Conservation (phyloP, 2,797 vertebrate species). For the Poeciliopsis turneri region DNA sequence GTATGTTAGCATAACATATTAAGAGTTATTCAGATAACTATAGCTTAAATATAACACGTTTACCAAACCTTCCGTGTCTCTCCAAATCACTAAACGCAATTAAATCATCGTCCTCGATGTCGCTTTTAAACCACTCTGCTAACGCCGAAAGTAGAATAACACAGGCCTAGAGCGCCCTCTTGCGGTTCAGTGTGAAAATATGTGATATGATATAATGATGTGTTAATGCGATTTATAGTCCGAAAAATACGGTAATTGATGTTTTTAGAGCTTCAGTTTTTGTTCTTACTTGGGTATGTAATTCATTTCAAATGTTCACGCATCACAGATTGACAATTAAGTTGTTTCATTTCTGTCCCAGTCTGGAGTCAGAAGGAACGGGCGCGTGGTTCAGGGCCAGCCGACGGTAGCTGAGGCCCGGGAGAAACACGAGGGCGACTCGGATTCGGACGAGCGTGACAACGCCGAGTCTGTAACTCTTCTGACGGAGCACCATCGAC, state of each 20-base stretch:
- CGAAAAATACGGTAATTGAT: slow-evolving; percentile 9
- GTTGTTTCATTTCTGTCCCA: slow-evolving; percentile 35
- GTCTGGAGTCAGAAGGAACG: slow-evolving; percentile 74
- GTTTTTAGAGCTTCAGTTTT: slow-evolving; percentile 11
- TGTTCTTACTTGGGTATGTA: not conserved
- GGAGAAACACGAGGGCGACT: slow-evolving; percentile 55
- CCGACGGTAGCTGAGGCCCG: slow-evolving; percentile 62
- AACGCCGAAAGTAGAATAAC: too few species aligned
- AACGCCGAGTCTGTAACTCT: slow-evolving; percentile 39
- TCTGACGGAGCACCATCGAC: slow-evolving; percentile 40
- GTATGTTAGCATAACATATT: too few species aligned
- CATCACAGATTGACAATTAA: not conserved
- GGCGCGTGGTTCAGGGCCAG: slow-evolving; percentile 71
- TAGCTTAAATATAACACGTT: too few species aligned
- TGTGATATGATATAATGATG: too few species aligned
- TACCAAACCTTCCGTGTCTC: too few species aligned
- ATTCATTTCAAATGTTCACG: not conserved
- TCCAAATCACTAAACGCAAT: too few species aligned
- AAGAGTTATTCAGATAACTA: too few species aligned
- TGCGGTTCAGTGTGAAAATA: too few species aligned
- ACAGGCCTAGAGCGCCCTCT: too few species aligned
- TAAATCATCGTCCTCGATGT: too few species aligned
- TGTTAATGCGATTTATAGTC: too few species aligned
- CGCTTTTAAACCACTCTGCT: too few species aligned
- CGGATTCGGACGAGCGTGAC: slow-evolving; percentile 54